Percentiles rank a stretch among this genome's conserved stretches.
Evolutionary conservation across 2,888 invertebrate genomes (phyloP).

Genomic region (Temnothorax unifasciatus): DNA sequence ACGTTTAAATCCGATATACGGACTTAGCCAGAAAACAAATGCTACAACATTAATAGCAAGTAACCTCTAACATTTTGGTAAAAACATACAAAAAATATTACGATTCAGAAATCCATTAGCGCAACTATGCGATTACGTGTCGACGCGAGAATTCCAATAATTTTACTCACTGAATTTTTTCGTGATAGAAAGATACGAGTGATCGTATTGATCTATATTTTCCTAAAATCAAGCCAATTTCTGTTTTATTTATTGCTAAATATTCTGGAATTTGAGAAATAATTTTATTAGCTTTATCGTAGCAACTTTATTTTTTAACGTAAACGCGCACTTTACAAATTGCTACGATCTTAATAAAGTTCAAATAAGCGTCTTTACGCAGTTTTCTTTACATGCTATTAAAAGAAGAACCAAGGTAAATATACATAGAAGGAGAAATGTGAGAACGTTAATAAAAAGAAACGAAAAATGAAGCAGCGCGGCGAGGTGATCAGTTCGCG

Average conservation of each 20-base stretch:
- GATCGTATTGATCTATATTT: neutral
- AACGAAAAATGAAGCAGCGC: slow-evolving; percentile 6
- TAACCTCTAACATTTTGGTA: slow-evolving; percentile 4
- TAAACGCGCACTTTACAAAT: neutral
- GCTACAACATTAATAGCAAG: neutral
- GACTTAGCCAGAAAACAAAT: neutral
- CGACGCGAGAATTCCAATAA: slow-evolving; percentile 3
- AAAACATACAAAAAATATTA: slow-evolving; percentile 4
- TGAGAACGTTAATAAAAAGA: slow-evolving; percentile 16
- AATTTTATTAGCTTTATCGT: neutral
- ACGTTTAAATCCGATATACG: neutral
- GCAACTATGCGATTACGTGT: slow-evolving; percentile 6
- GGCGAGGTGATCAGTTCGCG: neutral
- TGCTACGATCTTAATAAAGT: neutral
- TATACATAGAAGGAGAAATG: slow-evolving; percentile 20
- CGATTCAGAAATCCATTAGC: neutral
- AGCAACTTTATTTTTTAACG: neutral
- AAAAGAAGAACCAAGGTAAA: slow-evolving; percentile 31
- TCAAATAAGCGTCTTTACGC: neutral
- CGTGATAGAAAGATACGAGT: neutral
- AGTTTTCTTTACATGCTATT: neutral
- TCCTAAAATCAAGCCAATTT: neutral
- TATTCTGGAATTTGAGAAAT: neutral
- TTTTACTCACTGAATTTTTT: neutral
- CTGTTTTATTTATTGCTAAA: neutral